Conservation (phyloP, 2,888 invertebrate species). For the Scrobipalpa costella region DNA sequence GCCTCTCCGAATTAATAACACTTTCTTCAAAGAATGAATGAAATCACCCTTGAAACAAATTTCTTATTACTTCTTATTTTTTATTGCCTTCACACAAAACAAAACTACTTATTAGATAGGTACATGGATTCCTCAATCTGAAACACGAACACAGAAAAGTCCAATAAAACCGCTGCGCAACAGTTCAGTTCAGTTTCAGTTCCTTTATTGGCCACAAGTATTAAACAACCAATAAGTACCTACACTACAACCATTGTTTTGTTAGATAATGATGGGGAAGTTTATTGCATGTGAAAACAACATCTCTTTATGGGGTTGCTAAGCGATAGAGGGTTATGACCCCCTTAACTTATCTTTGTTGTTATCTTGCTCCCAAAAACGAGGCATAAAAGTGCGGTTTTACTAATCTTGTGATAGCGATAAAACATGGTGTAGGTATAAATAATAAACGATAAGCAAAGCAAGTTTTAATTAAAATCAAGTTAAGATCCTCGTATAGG, state of each 20-base stretch:
- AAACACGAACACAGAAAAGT: not conserved
- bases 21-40: too few relatives aligned
- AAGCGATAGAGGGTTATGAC: slow-evolving; percentile 30
- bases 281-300: slow-evolving; percentile 26
- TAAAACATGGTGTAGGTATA: too few relatives aligned
- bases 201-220: slow-evolving; percentile 23
- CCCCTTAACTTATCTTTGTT: slow-evolving; percentile 16
- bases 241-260: not conserved
- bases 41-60: too few relatives aligned
- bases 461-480: too few relatives aligned
- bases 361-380: slow-evolving; percentile 26
- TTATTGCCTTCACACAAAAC: too few relatives aligned
- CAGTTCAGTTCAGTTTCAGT: slow-evolving; percentile 7
- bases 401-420: slow-evolving; percentile 13
- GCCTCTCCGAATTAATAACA: too few relatives aligned
- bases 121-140: too few relatives aligned
- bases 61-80: too few relatives aligned
- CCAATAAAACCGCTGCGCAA: slow-evolving; percentile 15
- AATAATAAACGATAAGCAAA: too few relatives aligned
- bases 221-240: slow-evolving; percentile 24
- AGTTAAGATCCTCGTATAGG: too few relatives aligned
- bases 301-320: slow-evolving; percentile 25
- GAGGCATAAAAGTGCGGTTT: slow-evolving; percentile 14
- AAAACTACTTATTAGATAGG: too few relatives aligned
- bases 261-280: slow-evolving; percentile 4